Evolutionary conservation across 2,113 vertebrate species (phyloP).

Genomic region (Poeciliopsis occidentalis): DNA sequence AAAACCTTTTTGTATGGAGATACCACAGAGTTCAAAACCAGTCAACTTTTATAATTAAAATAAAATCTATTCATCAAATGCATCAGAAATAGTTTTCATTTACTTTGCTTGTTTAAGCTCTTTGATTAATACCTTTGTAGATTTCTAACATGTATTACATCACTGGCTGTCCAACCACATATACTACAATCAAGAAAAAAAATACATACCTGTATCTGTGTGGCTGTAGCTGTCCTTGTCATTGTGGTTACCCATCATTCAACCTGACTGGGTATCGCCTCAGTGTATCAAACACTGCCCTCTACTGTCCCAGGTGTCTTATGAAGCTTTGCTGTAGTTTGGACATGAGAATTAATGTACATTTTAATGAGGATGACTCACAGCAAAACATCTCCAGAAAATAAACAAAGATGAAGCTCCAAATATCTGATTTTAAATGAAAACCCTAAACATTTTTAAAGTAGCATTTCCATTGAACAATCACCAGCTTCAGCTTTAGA

Average conservation of each 20-base stretch:
- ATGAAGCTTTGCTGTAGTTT: constrained; percentile 25
- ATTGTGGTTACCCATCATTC: constrained; percentile 72
- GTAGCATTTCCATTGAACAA: too few species aligned
- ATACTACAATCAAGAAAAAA: not conserved
- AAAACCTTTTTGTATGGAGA: too few species aligned
- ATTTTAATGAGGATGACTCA: constrained; percentile 24
- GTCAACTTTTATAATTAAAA: not conserved
- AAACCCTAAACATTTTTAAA: too few species aligned
- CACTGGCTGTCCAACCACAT: not conserved
- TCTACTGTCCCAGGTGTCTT: constrained; percentile 34
- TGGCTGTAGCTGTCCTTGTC: constrained; percentile 52
- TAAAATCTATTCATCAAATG: not conserved
- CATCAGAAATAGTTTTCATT: too few species aligned
- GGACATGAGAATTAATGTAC: constrained; percentile 12
- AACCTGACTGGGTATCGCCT: constrained; percentile 18
- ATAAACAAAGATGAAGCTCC: not conserved
- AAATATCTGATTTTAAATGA: too few species aligned
- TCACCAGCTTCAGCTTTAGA: too few species aligned
- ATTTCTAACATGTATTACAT: too few species aligned
- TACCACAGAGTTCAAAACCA: not conserved
- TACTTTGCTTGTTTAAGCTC: too few species aligned
- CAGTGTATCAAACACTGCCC: constrained; percentile 26
- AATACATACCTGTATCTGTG: constrained; percentile 51
- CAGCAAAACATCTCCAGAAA: constrained; percentile 6
- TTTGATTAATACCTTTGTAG: too few species aligned